These are phyloP conservation scores for Idaea straminata DNA, from an alignment of 2,888 invertebrate species.

Conservation along the genomic window DNA sequence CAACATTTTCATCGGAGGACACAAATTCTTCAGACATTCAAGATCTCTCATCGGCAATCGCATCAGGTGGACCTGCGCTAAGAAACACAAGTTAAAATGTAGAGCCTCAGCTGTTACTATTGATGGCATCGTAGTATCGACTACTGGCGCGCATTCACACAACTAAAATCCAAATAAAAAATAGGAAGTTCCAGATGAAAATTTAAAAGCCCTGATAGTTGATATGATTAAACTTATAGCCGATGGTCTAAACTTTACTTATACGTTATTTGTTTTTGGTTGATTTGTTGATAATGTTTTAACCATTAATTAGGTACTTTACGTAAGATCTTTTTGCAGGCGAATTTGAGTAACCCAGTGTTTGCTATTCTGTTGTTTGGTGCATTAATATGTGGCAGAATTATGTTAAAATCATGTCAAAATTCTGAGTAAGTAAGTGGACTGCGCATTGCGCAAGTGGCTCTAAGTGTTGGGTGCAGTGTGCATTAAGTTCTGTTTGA, in stretches of 20 bases:
- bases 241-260: not conserved
- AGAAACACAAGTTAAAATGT: slow-evolving; percentile 69
- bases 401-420: not conserved
- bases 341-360: not conserved
- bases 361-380: not conserved
- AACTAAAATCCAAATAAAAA: not conserved
- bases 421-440: too few relatives aligned
- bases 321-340: not conserved
- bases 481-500: not conserved
- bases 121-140: slow-evolving; percentile 60
- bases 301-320: too few relatives aligned
- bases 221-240: not conserved
- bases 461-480: not conserved
- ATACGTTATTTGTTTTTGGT: not conserved
- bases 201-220: not conserved
- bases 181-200: not conserved
- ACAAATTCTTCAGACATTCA: slow-evolving; percentile 69
- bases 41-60: slow-evolving; percentile 63
- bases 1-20: slow-evolving; percentile 62
- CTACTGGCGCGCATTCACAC: slow-evolving; percentile 61
- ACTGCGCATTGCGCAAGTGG: not conserved
- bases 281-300: not conserved
- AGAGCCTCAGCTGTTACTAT: slow-evolving; percentile 67
- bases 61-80: slow-evolving; percentile 69
- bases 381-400: not conserved